phyloP scores from a whole-genome alignment of 2,113 vertebrate genomes.

The Hippolais icterina region DNA sequence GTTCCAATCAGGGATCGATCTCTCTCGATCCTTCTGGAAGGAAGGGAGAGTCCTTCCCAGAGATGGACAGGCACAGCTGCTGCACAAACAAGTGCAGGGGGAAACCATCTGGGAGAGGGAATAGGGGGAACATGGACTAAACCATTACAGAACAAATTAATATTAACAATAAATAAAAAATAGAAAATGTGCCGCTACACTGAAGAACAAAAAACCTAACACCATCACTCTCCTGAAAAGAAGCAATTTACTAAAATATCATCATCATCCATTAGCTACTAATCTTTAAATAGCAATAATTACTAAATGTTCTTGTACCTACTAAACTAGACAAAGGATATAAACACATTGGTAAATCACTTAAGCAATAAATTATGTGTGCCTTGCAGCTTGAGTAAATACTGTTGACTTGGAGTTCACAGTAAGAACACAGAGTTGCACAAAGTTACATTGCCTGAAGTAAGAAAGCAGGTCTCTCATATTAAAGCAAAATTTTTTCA shows the following conservation, averaged over 20 bases:
- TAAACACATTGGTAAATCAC: constrained; percentile 1
- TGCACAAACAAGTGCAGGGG: no score
- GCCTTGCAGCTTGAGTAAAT: neutral
- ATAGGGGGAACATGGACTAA: no score
- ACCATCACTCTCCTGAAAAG: neutral
- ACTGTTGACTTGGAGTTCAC: neutral
- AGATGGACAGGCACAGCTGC: no score
- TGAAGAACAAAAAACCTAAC: neutral
- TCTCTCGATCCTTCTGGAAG: no score
- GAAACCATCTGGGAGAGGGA: no score
- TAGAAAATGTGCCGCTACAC: no score
- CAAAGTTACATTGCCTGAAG: neutral
- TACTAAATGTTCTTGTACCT: neutral
- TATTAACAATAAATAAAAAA: no score
- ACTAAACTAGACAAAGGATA: neutral
- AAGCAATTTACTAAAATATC: neutral
- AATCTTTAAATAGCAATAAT: constrained; percentile 32
- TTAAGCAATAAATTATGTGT: neutral
- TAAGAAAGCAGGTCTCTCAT: neutral
- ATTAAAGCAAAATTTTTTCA: neutral
- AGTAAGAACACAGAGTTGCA: neutral
- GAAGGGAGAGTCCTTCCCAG: no score
- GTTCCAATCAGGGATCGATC: no score
- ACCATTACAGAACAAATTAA: no score
- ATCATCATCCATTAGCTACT: constrained; percentile 12